Evolutionary conservation across 2,888 invertebrate species (phyloP).

Genomic region (Dynastes maya): DNA sequence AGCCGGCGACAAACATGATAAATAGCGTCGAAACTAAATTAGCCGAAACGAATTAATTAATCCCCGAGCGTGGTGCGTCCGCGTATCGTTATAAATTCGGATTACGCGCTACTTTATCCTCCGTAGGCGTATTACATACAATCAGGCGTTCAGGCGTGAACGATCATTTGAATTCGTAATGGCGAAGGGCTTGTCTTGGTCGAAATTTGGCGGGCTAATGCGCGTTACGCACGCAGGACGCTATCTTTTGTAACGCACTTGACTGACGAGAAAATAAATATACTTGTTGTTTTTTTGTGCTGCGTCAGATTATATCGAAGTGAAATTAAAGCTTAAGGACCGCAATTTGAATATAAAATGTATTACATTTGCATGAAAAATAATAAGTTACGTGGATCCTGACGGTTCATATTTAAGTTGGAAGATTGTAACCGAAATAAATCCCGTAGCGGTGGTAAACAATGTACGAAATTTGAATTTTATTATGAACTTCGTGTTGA

Average conservation of each 20-base stretch:
- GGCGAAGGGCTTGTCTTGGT: background rate
- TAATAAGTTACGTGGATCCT: too few species aligned
- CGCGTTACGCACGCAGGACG: background rate
- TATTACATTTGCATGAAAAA: background rate
- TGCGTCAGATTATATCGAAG: background rate
- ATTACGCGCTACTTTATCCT: conserved; percentile 42
- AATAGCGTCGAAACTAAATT: conserved; percentile 21
- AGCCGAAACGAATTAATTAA: conserved; percentile 36
- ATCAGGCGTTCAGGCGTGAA: conserved; percentile 34
- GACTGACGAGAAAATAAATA: background rate
- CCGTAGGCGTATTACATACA: conserved; percentile 32
- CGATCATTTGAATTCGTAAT: conserved; percentile 31
- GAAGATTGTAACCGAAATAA: too few species aligned
- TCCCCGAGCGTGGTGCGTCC: conserved; percentile 19
- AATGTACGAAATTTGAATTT: too few species aligned
- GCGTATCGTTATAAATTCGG: conserved; percentile 30
- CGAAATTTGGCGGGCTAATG: background rate
- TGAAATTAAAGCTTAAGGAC: background rate
- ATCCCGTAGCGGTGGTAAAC: too few species aligned
- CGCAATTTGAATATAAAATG: background rate
- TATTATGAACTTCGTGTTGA: too few species aligned
- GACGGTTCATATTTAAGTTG: too few species aligned
- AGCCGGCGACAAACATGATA: conserved; percentile 12
- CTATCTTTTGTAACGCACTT: background rate
- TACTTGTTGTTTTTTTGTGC: background rate